Percentiles rank a stretch among this genome's conserved stretches.
phyloP scores from a whole-genome alignment of 2,888 invertebrate genomes.

The Chrysodeixis includens region DNA sequence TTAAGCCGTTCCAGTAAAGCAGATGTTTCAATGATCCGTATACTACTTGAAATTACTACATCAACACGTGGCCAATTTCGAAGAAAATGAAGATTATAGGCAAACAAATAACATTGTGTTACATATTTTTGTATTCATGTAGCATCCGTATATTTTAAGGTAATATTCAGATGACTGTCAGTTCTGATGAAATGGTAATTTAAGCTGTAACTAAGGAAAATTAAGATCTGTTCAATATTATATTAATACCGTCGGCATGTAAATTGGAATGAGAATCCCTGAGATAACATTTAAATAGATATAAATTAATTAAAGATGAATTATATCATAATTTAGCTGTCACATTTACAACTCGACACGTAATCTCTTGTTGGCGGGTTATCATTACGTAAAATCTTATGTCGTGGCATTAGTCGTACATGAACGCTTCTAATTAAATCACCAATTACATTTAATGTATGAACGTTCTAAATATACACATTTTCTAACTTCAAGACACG shows the following conservation, averaged over 20 bases:
- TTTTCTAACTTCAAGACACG: constrained; percentile 44
- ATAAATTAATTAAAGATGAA: constrained; percentile 6
- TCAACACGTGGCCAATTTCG: constrained; percentile 48
- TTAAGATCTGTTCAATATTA: too few relatives aligned
- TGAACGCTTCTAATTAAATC: constrained; percentile 39
- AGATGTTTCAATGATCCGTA: constrained; percentile 7
- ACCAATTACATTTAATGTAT: constrained; percentile 32
- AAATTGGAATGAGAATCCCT: neutral
- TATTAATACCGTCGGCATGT: too few relatives aligned
- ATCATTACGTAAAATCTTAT: constrained; percentile 35
- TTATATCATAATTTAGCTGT: constrained; percentile 27
- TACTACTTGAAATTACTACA: constrained; percentile 23
- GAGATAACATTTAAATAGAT: constrained; percentile 20
- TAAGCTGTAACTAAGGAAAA: too few relatives aligned
- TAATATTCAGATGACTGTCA: neutral
- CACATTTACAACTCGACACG: constrained; percentile 24
- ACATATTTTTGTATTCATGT: neutral
- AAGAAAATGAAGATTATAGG: constrained; percentile 28
- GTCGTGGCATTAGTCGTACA: constrained; percentile 23
- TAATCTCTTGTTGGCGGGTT: constrained; percentile 25
- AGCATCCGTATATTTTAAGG: neutral
- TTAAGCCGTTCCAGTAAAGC: constrained; percentile 18
- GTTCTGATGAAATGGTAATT: too few relatives aligned
- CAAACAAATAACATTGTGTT: constrained; percentile 16
- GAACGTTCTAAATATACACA: constrained; percentile 33